phyloP scores from a whole-genome alignment of 2,113 vertebrate species.

The Fulmarus glacialis region DNA sequence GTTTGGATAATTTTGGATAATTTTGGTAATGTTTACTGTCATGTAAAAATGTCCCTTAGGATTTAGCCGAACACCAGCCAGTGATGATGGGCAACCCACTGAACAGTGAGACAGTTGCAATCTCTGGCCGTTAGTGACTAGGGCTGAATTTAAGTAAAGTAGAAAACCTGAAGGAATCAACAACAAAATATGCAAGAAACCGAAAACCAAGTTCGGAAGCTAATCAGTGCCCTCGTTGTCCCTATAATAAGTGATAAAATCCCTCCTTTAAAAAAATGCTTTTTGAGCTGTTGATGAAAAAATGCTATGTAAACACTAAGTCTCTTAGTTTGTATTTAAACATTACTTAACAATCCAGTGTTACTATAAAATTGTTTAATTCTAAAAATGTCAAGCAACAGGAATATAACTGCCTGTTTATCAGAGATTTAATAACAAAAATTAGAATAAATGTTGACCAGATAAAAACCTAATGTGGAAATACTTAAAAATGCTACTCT shows the following conservation, averaged over 20 bases:
- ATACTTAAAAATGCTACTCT: background rate
- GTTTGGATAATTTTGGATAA: background rate
- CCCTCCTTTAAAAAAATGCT: background rate
- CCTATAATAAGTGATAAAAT: background rate
- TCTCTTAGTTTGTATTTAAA: background rate
- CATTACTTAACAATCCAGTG: background rate
- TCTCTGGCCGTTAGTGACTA: background rate
- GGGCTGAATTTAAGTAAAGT: background rate
- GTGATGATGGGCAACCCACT: background rate
- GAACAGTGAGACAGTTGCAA: background rate
- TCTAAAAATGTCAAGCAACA: background rate
- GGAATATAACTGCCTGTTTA: background rate
- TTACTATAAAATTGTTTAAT: background rate
- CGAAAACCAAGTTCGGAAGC: background rate
- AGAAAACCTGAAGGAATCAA: background rate
- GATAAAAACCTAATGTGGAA: background rate
- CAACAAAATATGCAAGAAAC: background rate
- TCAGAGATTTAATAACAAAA: background rate
- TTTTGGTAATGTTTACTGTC: background rate
- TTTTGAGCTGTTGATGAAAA: background rate
- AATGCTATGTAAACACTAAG: background rate
- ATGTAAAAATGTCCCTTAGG: background rate
- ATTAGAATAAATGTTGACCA: background rate
- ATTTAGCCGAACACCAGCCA: background rate
- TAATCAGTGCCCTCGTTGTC: background rate